Base-by-base conservation (phyloP, 2,113 vertebrate genomes). In the Hippocampus barbouri region DNA sequence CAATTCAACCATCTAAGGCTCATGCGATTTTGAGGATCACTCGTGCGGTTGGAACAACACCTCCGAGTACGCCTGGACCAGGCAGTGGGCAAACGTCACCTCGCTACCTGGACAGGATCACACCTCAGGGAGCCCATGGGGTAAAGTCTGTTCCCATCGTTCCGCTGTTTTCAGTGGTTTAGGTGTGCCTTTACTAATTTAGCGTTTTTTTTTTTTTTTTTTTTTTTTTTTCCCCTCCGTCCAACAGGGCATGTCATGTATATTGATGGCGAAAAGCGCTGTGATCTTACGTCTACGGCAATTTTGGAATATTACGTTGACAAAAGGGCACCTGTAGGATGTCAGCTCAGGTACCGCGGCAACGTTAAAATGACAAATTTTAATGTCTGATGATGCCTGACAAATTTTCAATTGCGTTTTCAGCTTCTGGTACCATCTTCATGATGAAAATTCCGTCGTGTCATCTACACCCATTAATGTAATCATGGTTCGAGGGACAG, bases 381-480 rank as follows among this genome's bases (percentile, higher is more conserved):
- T 18, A 27, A 38, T n/a, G 6, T 41, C 30, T 40, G 51, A 41
- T 57, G 25, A 56, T 38, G 30, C 27, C 45, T 23, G 27, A 6
- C 8, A 16, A 10, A 27, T 6, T 15, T 8, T 66, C 1, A 47
- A 25, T 47, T 25, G 72, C 14, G 73, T 1, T 87, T 89, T 70
- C 79, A 93, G 92, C n/a, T 93, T 93, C 78, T 93, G 92, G 91
- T 93, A 90, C 78, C 76, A 91, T 67, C 79, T 91, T 56, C 41
- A 80, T 73, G 14, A 78, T 9, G 1, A 5, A 0, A 1, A 7
- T 0, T 1, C 27, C 12, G 45, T 1, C 2, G 0, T 23, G 16
- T 15, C 47, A 5, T 2, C 38, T 7, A 65, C 82, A 40, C 0
- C 3, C 14, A 40, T 93, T 27, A 2, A 43, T 25, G 12, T 93